Conservation (phyloP, 1,140 invertebrate genomes). For the Helicoverpa zea region DNA sequence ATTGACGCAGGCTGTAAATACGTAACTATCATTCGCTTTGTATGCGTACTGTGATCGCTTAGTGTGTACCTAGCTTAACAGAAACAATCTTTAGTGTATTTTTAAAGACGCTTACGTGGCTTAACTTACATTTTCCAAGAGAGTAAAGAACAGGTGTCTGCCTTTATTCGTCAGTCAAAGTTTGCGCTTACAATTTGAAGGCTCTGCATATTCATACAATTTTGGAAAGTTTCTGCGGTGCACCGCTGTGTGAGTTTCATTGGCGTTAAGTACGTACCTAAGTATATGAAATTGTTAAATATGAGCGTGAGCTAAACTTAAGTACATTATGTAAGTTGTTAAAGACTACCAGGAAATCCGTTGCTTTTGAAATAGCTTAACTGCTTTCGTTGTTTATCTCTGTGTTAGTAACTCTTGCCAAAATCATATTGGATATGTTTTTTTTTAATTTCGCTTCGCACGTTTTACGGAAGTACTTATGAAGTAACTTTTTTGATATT, state of each 20-base stretch:
- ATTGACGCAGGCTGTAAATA: no score
- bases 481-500: no score
- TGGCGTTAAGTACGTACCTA: constrained; percentile 8
- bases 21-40: no score
- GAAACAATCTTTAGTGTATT: not conserved
- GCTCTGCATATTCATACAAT: constrained; percentile 54
- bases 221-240: constrained; percentile 39
- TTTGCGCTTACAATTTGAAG: constrained; percentile 55
- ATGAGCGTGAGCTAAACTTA: not conserved
- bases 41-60: no score
- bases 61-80: not conserved
- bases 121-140: not conserved
- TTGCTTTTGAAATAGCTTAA: not conserved
- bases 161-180: constrained; percentile 39
- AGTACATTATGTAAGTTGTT: not conserved
- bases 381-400: not conserved
- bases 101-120: not conserved
- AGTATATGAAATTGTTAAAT: constrained; percentile 16
- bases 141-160: not conserved
- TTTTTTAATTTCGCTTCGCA: not conserved
- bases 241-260: constrained; percentile 25
- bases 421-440: not conserved
- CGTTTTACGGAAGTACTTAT: not conserved
- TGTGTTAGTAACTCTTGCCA: not conserved
- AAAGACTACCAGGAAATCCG: not conserved